Evolutionary conservation across 1,140 invertebrate genomes (phyloP).

Genomic region (Oreohelix idahoensis): DNA sequence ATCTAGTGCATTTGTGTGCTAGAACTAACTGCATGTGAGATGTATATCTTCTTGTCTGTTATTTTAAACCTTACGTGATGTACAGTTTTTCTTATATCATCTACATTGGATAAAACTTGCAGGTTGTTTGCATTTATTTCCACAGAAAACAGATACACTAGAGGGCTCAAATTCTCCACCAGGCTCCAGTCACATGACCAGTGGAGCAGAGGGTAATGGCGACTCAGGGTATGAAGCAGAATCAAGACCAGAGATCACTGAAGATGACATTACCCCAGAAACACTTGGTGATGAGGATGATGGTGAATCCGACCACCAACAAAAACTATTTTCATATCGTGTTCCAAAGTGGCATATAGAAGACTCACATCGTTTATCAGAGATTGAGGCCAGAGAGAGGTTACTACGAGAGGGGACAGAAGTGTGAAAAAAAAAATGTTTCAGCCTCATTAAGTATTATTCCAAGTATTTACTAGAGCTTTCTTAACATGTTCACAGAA

Average conservation of each 20-base stretch:
- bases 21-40: too few species aligned
- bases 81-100: too few species aligned
- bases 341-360: constrained; percentile 16
- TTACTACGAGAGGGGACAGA: constrained; percentile 26
- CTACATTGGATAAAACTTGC: too few species aligned
- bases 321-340: constrained; percentile 26
- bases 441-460: background rate
- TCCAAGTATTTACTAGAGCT: background rate
- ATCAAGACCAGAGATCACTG: constrained; percentile 57
- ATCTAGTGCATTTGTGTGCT: too few species aligned
- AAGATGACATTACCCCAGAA: constrained; percentile 52
- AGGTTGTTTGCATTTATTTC: background rate
- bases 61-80: too few species aligned
- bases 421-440: constrained; percentile 12
- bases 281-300: constrained; percentile 29
- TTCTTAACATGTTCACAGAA: background rate
- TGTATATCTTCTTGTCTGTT: too few species aligned
- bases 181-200: constrained; percentile 40
- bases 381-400: constrained; percentile 14
- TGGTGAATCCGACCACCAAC: background rate
- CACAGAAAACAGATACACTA: constrained; percentile 30
- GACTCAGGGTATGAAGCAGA: constrained; percentile 64
- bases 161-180: constrained; percentile 27
- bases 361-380: constrained; percentile 8
- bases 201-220: constrained; percentile 53